Percentiles rank a stretch among this genome's conserved stretches.
Evolutionary conservation across 2,113 vertebrate species (phyloP).

Genomic region (Acrocephalus kingi): DNA sequence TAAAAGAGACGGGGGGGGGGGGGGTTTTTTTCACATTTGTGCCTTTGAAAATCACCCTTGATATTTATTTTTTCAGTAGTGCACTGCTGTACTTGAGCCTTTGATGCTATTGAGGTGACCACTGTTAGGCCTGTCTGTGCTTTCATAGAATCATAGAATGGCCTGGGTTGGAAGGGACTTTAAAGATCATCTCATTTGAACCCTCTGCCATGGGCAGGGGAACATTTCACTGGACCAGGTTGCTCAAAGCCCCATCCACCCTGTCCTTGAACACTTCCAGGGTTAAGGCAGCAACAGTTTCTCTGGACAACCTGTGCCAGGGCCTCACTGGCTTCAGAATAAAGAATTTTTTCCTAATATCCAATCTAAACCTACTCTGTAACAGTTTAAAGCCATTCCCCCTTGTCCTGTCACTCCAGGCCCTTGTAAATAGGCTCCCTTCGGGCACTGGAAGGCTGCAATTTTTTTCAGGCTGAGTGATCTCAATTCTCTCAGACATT

Average conservation of each 20-base stretch:
- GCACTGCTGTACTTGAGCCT: not conserved
- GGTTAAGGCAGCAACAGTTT: not conserved
- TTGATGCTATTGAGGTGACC: not conserved
- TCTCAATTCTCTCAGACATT: not conserved
- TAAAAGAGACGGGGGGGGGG: accelerated
- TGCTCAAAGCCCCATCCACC: not conserved
- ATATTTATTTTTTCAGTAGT: not conserved
- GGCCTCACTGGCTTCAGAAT: accelerated
- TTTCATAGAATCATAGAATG: not conserved
- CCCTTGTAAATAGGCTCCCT: not conserved
- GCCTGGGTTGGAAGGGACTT: not conserved
- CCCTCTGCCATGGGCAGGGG: not conserved
- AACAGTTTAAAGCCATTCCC: not conserved
- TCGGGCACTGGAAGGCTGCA: not conserved
- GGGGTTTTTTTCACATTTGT: not conserved
- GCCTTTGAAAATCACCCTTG: not conserved
- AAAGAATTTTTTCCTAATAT: not conserved
- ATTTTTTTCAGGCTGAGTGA: not conserved
- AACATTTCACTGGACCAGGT: not conserved
- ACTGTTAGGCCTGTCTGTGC: not conserved
- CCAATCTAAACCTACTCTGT: not conserved
- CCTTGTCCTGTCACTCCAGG: not conserved
- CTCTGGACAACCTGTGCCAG: not conserved
- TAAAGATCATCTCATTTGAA: not conserved
- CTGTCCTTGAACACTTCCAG: not conserved